Evolutionary conservation across 2,888 invertebrate genomes (phyloP).

Genomic region (Cepaea hortensis): DNA sequence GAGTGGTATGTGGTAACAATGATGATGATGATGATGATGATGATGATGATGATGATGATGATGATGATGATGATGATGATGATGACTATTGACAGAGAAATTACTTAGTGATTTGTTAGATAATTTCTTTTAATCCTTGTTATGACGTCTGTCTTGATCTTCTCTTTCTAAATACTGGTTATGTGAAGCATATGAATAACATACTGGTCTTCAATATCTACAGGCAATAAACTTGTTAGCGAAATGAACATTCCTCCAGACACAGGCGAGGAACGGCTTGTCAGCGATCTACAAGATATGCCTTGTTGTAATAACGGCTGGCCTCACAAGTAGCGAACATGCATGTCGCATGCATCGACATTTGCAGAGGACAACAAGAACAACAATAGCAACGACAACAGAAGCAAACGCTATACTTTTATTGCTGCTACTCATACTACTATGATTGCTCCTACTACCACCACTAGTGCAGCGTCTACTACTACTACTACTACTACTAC

Average conservation of each 20-base stretch:
- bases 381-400: no score
- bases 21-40: conserved; percentile 30
- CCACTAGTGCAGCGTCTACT: not conserved
- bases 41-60: conserved; percentile 30
- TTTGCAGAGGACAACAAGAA: no score
- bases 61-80: conserved; percentile 15
- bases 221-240: not conserved
- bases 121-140: no score
- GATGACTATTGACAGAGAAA: not conserved
- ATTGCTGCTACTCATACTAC: no score
- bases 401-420: no score
- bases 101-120: not conserved
- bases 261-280: not conserved
- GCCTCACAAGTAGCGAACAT: not conserved
- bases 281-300: not conserved
- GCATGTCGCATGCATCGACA: no score
- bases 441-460: not conserved
- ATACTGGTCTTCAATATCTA: not conserved
- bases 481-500: conserved; percentile 20
- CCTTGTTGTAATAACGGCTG: not conserved
- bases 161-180: no score
- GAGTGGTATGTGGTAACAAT: not conserved
- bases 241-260: not conserved
- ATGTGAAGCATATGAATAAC: no score
- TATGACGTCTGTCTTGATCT: no score